phyloP scores from a whole-genome alignment of 1,140 invertebrate species.

The Panagrolaimus sp. region DNA sequence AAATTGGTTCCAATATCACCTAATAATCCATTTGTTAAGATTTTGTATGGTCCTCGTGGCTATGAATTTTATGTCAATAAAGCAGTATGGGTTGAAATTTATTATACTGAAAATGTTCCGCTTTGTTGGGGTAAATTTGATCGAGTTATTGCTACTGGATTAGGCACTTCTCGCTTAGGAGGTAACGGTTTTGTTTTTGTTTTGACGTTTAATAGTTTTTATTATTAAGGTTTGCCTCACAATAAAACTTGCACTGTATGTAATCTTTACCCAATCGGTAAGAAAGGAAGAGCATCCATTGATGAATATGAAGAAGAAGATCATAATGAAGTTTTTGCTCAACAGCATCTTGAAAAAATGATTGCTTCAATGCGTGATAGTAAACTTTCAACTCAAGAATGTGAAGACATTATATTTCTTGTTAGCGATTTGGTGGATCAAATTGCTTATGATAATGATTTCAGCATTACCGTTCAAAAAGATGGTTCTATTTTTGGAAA shows the following conservation, averaged over 20 bases:
- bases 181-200: conserved; percentile 5
- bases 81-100: conserved; percentile 49
- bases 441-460: conserved; percentile 15
- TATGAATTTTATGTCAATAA: conserved; percentile 36
- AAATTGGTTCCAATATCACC: not conserved
- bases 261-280: conserved; percentile 33
- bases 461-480: not conserved
- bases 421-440: conserved; percentile 19
- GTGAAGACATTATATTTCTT: not conserved
- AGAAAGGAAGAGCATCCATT: not conserved
- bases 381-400: not conserved
- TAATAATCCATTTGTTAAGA: conserved; percentile 21
- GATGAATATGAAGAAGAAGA: not conserved
- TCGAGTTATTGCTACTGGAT: conserved; percentile 28
- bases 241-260: conserved; percentile 36
- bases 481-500: not conserved
- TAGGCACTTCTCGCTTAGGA: conserved; percentile 32
- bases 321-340: not conserved
- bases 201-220: too few relatives aligned
- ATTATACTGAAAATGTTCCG: conserved; percentile 49
- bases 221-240: conserved; percentile 22
- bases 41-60: not conserved
- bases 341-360: not conserved
- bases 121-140: conserved; percentile 30
- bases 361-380: not conserved